phyloP scores from a whole-genome alignment of 2,888 invertebrate genomes.

The Drosophila cognata region DNA sequence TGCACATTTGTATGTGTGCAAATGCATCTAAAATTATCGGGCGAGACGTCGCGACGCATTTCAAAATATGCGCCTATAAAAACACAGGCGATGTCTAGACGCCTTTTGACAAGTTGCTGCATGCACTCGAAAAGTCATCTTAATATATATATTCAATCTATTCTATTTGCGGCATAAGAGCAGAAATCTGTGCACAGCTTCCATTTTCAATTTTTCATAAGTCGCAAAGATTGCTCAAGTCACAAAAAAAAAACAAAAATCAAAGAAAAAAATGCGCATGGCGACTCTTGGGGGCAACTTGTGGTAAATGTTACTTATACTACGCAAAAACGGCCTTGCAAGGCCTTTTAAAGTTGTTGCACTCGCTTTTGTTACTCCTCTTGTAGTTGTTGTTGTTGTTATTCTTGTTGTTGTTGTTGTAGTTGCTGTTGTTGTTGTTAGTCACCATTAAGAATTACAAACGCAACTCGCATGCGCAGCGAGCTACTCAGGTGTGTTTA shows the following conservation, averaged over 20 bases:
- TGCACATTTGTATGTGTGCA: constrained; percentile 37
- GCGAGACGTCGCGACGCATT: constrained; percentile 71
- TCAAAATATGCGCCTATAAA: constrained; percentile 53
- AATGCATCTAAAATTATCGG: constrained; percentile 62
- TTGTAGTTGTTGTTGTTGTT: not conserved
- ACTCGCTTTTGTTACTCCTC: constrained; percentile 48
- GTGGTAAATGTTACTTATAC: constrained; percentile 42
- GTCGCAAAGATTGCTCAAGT: constrained; percentile 29
- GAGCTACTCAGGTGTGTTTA: constrained; percentile 35
- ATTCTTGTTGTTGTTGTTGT: constrained; percentile 23
- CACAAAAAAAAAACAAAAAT: constrained; percentile 1
- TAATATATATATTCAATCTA: not conserved
- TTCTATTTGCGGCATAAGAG: constrained; percentile 56
- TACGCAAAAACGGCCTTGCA: constrained; percentile 79
- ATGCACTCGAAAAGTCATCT: constrained; percentile 30
- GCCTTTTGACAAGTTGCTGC: constrained; percentile 61
- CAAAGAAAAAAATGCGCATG: not conserved
- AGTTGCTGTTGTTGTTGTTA: constrained; percentile 32
- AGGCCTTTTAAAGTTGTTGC: constrained; percentile 83
- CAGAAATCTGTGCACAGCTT: constrained; percentile 3
- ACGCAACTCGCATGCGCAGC: constrained; percentile 38
- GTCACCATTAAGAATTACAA: constrained; percentile 27
- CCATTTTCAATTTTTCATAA: constrained; percentile 45
- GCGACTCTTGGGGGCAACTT: constrained; percentile 6
- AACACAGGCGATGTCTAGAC: constrained; percentile 60